Base-by-base conservation (phyloP, 1,140 invertebrate species). In the Listronotus oregonensis region DNA sequence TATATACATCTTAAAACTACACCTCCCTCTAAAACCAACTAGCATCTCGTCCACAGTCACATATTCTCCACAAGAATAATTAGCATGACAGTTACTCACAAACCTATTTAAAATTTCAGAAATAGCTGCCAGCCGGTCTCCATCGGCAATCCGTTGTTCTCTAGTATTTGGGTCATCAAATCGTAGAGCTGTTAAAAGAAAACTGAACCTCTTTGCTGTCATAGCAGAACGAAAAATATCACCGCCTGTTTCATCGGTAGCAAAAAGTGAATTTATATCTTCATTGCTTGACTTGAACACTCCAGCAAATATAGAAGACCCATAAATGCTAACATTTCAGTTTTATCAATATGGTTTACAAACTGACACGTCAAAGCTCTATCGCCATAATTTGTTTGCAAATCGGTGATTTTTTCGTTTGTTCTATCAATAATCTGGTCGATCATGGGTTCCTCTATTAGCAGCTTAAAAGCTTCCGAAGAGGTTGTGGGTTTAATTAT, bases 81-180 rank as follows among this genome's bases (percentile, higher is more conserved):
- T n/a, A n/a, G n/a, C n/a, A n/a, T n/a, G 2, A 14, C 51, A 64
- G 9, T 64, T 54, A 12, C 21, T 15, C 5, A 46, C 32, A 55
- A 55, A 55, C 9, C 14, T 40, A 14, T 56, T 6, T 5, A 40
- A 56, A 40, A 56, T 40, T 40, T 56, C 40, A 6, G 54, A 56
- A 6, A 40, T 64, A 39, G 62, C 52, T 2, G 51, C 62, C n/a
- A n/a, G n/a, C n/a, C n/a, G n/a, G 34, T 46, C 52, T 12, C 15
- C 6, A 52, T 14, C 31, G 6, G 15, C 6, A 10, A 21, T 58
- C 44, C 51, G 42, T 39, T 3, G 8, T 54, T 56, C 42, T 17
- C 50, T 54, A 8, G 50, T 44, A 9, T 42, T 18, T 10, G 49
- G 14, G 44, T 64, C 50, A 55, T 64, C 49, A 44, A 43, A 64